phyloP scores from a whole-genome alignment of 2,113 vertebrate species.

The Alligator mississippiensis region DNA sequence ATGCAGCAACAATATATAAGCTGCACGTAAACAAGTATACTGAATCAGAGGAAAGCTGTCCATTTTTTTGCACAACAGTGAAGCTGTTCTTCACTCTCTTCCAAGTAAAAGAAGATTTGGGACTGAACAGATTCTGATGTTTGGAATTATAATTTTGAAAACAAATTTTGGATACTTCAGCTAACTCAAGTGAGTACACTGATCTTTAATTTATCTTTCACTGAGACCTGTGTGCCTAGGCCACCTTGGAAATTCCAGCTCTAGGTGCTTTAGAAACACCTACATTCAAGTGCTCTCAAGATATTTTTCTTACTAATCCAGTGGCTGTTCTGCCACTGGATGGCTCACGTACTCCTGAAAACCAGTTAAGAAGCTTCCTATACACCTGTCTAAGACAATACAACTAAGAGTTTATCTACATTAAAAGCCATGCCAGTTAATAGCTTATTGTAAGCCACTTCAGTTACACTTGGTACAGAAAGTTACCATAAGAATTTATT shows the following conservation, averaged over 20 bases:
- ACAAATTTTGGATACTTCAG: too few species aligned
- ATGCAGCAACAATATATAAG: accelerated
- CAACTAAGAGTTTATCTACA: neutral
- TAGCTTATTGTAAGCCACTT: neutral
- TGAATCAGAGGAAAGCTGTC: too few species aligned
- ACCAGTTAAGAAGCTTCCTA: neutral
- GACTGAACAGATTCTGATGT: neutral
- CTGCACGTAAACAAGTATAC: neutral
- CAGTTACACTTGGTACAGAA: neutral
- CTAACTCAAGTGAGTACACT: too few species aligned
- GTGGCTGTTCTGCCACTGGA: neutral
- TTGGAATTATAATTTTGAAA: too few species aligned
- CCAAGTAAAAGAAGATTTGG: neutral
- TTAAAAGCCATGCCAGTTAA: neutral
- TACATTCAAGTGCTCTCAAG: neutral
- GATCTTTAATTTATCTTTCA: neutral
- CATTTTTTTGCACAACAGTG: neutral
- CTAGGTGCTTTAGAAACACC: neutral
- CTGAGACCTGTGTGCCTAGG: neutral
- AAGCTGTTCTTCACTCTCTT: neutral
- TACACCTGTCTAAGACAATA: neutral
- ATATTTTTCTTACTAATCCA: neutral
- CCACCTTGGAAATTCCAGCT: neutral
- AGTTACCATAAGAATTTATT: neutral
- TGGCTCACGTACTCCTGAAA: neutral